Percentiles rank a stretch among this genome's conserved stretches.
These are phyloP conservation scores for Nettapus auritus DNA, from an alignment of 2,113 vertebrate genomes.

Conservation along the genomic window DNA sequence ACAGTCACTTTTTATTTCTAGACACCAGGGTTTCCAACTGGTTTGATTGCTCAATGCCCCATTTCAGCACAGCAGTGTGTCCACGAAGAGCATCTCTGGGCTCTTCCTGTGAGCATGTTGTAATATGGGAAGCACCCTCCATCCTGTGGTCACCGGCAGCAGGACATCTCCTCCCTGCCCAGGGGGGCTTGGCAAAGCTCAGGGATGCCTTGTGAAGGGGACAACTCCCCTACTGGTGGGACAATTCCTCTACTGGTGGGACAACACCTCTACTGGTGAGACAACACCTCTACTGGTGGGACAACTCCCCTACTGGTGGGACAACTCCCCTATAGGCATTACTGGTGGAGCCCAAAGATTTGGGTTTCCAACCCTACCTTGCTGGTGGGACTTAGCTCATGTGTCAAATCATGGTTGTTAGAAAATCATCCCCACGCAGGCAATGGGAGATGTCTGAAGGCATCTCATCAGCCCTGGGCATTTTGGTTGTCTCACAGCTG, in stretches of 20 bases:
- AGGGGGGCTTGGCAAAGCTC: background rate
- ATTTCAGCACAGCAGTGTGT: constrained; percentile 26
- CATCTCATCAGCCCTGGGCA: background rate
- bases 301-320: background rate
- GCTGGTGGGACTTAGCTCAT: background rate
- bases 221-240: background rate
- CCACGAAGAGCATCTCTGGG: background rate
- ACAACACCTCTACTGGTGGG: too few relatives aligned
- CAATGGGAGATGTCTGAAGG: background rate
- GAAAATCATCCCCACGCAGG: background rate
- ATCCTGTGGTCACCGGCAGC: accelerated
- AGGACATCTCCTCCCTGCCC: background rate
- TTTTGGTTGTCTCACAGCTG: accelerated
- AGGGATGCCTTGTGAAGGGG: background rate
- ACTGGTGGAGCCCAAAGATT: background rate
- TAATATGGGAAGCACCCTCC: constrained; percentile 13
- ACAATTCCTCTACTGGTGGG: too few relatives aligned
- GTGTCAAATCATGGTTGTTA: background rate
- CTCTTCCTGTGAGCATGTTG: constrained; percentile 1
- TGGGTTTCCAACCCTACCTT: background rate
- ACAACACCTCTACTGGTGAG: background rate
- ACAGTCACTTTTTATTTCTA: constrained; percentile 74
- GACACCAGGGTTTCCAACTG: constrained; percentile 56
- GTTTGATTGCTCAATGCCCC: constrained; percentile 63
- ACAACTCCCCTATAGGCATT: background rate